These are phyloP conservation scores for Sesamia nonagrioides DNA, from an alignment of 1,140 invertebrate species.

Conservation along the genomic window DNA sequence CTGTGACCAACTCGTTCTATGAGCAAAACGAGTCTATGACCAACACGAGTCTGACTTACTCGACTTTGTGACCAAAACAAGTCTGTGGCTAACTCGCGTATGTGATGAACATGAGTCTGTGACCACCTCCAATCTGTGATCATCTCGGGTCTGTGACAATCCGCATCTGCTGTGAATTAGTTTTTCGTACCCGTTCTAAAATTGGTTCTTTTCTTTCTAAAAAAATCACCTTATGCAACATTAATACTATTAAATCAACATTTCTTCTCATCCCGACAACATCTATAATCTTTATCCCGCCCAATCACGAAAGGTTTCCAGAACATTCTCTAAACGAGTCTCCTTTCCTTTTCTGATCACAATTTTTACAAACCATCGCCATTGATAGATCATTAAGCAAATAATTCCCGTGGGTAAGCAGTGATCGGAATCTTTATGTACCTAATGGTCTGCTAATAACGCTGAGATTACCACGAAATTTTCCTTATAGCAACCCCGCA, in stretches of 20 bases:
- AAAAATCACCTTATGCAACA: not conserved
- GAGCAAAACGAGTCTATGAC: too few species aligned
- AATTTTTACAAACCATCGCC: constrained; percentile 31
- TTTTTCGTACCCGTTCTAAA: too few species aligned
- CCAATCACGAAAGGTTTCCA: constrained; percentile 3
- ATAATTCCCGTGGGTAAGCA: constrained; percentile 6
- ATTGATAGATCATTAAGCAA: constrained; percentile 45
- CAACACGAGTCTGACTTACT: too few species aligned
- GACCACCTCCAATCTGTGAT: too few species aligned
- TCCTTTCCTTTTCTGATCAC: not conserved
- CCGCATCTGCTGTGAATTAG: too few species aligned
- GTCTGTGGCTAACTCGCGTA: too few species aligned
- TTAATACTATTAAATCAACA: not conserved
- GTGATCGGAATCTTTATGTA: constrained; percentile 42
- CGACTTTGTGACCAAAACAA: too few species aligned
- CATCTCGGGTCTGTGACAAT: too few species aligned
- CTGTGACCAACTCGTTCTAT: too few species aligned
- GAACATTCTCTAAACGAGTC: not conserved
- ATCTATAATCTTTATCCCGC: constrained; percentile 1
- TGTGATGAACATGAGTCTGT: too few species aligned
- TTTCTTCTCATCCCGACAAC: not conserved
- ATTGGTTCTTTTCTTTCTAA: too few species aligned
- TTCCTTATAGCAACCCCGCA: constrained; percentile 24
- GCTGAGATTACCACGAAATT: constrained; percentile 20
- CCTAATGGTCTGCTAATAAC: constrained; percentile 40